These are phyloP conservation scores for Homarus gammarus DNA, from an alignment of 2,888 invertebrate species.

Conservation along the genomic window DNA sequence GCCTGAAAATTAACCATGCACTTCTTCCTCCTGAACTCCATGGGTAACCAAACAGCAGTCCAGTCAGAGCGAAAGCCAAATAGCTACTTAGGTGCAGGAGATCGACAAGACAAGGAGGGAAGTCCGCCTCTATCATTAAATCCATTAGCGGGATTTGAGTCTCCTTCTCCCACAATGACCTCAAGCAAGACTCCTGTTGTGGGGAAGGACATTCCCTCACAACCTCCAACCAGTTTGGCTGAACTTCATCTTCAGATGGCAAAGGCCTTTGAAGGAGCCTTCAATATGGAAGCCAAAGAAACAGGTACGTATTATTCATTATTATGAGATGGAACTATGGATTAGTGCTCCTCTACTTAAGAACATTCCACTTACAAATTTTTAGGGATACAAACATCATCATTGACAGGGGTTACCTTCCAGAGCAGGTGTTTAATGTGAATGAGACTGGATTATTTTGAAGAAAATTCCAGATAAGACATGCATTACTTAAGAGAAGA, in stretches of 20 bases:
- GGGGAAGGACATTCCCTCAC: slow-evolving; percentile 72
- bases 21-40: background rate
- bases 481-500: no score
- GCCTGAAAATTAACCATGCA: background rate
- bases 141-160: slow-evolving; percentile 65
- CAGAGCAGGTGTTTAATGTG: no score
- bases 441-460: no score
- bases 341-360: no score
- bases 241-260: slow-evolving; percentile 75
- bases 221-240: slow-evolving; percentile 67
- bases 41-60: slow-evolving; percentile 60
- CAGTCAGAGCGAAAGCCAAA: slow-evolving; percentile 75
- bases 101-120: slow-evolving; percentile 72
- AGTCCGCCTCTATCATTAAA: slow-evolving; percentile 72
- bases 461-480: no score
- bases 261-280: slow-evolving; percentile 75
- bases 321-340: no score
- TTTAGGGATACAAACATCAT: no score
- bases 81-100: slow-evolving; percentile 63
- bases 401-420: no score
- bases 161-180: slow-evolving; percentile 45
- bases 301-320: no score
- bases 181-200: slow-evolving; percentile 71
- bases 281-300: slow-evolving; percentile 62
- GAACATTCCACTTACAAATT: no score